phyloP scores from a whole-genome alignment of 2,113 vertebrate species.

The Sterna hirundo region DNA sequence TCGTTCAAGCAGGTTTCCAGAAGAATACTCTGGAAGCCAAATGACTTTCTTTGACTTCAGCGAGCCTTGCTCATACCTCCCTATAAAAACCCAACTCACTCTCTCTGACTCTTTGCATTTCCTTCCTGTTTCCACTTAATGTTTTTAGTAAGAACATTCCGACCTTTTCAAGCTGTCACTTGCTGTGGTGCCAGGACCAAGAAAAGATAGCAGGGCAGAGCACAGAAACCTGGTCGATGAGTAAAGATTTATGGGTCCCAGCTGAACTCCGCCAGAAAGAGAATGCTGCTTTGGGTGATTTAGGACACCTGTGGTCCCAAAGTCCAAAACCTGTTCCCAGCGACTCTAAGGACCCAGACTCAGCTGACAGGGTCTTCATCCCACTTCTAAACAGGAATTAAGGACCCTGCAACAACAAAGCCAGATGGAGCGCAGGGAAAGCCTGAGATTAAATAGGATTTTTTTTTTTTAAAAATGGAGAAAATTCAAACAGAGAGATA shows the following conservation, averaged over 20 bases:
- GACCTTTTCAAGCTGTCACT: neutral
- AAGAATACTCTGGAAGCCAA: slow-evolving; percentile 5
- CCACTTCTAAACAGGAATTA: neutral
- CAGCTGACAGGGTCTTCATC: neutral
- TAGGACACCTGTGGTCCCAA: neutral
- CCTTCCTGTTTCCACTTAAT: slow-evolving; percentile 1
- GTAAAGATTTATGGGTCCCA: neutral
- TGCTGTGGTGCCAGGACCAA: neutral
- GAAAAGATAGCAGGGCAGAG: neutral
- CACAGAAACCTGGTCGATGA: neutral
- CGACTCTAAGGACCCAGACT: neutral
- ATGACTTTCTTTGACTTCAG: neutral
- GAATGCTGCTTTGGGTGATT: neutral
- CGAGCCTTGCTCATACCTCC: neutral
- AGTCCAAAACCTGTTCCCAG: neutral
- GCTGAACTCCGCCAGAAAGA: neutral
- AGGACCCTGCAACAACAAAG: neutral
- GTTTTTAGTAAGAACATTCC: neutral
- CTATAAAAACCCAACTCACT: neutral
- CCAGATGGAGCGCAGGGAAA: rapidly evolving
- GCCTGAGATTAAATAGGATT: neutral
- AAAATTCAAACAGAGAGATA: neutral
- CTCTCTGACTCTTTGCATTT: neutral
- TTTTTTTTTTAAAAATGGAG: neutral
- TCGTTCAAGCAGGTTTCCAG: neutral